Base-by-base conservation (phyloP, 1,140 invertebrate genomes). In the Nylanderia fulva region DNA sequence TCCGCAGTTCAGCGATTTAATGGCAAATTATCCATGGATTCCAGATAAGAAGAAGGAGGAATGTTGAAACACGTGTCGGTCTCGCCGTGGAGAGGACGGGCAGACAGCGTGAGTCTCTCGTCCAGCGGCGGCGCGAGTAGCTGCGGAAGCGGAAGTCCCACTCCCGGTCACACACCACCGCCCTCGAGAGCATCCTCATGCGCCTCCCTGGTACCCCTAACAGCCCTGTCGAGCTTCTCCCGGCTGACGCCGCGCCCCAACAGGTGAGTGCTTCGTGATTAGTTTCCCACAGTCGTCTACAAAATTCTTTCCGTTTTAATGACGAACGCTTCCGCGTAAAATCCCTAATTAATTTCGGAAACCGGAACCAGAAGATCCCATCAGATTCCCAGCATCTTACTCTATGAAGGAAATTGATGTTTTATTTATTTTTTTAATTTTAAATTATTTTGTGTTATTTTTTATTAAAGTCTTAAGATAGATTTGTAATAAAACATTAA, bases 11-110 rank as follows among this genome's bases (percentile, higher is more conserved):
- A 82, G 45, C 66, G 54, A 60, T 60, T 71, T 71, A 58, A 82
- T 33, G 52, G 11, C 27, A 60, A 82, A 72, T 36, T 24, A 72
- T 54, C 24, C 36, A 8, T 80, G 64, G 15, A 74, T 69, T 13
- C 45, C n/a, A n/a, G 86, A 45, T 83, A 79, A 86, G 48, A 85
- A 83, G 6, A n/a, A 85, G 86, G 77, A 90, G 87, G 79, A 93
- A 98, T 98, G 98, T 95, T 98, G 96, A 98, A 98, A 95, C 97
- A 98, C 97, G 97, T 98, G 94, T 97, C 97, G 94, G 96, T 98
- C 93, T 97, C 97, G 87, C 97, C 97, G 85, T 96, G 97, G 95
- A 96, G 97, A 93, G 96, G 96, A 87, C 96, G 97, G 92, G 96
- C 97, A 68, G 97, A 98, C 95, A 97, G 97, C 80, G 96, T 98